Evolutionary conservation across 1,140 invertebrate genomes (phyloP), one percentile per base, ranked within the genome.

Genomic region (Kradibia gibbosae): DNA sequence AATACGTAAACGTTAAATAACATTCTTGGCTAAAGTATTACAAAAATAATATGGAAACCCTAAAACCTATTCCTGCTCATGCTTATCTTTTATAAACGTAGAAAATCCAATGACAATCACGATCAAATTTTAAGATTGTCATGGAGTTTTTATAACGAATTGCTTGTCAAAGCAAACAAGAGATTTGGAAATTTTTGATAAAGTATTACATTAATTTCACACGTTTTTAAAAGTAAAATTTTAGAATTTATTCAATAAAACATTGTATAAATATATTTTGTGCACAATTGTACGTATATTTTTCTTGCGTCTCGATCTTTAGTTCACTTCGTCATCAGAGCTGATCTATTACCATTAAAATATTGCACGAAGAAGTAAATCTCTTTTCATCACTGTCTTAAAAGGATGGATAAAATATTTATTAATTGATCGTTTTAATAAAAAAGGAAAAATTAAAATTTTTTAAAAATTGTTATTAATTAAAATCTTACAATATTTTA

Each of bases 361-460:
- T 39, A 11, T 67, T 67, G 62, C 62, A 22, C 22, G 39, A 67
- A 36, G 20, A 39, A 67, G 39, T 67, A 67, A 67, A 67, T 67
- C 62, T 22, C n/a, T 39, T 67, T 34, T n/a, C 62, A 11, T 15
- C 22, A n/a, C 13, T 34, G 39, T 0, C 62, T 20, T 67, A 39
- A 22, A 67, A 39, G 20, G 11, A 8, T 11, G 22, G 13, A 60
- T 13, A 31, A 34, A 60, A 28, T 25, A 28, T 28, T 60, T 60
- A 60, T 28, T 60, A 60, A 28, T 60, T 60, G 11, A 28, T 60
- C 10, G 5, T 60, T 28, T 1, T 31, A 31, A 11, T 7, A n/a
- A 11, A 60, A n/a, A 5, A n/a, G 25, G 10, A 28, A 62, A 7
- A 36, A 62, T 62, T 62, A 2, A 11, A 62, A 62, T 20, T 62